These are phyloP conservation scores for Coenonympha arcania DNA, from an alignment of 2,888 invertebrate species.

Conservation along the genomic window DNA sequence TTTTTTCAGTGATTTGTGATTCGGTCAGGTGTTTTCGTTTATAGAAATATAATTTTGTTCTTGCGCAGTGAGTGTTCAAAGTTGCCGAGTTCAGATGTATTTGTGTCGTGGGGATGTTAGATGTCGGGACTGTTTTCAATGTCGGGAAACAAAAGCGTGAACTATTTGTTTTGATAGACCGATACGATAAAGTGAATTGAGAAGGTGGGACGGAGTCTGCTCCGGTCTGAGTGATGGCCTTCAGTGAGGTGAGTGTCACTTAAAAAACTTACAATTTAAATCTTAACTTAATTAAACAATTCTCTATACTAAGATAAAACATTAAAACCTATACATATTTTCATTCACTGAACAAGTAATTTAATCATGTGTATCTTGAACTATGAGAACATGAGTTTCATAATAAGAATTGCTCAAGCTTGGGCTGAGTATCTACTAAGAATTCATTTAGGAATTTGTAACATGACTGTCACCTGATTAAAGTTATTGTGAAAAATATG, in stretches of 20 bases:
- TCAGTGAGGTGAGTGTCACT: slow-evolving; percentile 80
- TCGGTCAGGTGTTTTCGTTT: slow-evolving; percentile 75
- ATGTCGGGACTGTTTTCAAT: slow-evolving; percentile 72
- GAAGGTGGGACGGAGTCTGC: slow-evolving; percentile 72
- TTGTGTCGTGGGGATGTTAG: slow-evolving; percentile 70
- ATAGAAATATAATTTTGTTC: slow-evolving; percentile 71
- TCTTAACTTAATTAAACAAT: not conserved
- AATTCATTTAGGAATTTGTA: slow-evolving; percentile 26
- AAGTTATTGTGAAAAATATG: slow-evolving; percentile 19
- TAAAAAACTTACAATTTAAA: slow-evolving; percentile 6
- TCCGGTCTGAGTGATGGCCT: slow-evolving; percentile 81
- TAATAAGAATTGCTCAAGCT: too few relatives aligned
- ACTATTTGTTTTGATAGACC: slow-evolving; percentile 73
- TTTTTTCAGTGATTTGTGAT: slow-evolving; percentile 76
- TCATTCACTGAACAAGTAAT: slow-evolving; percentile 17
- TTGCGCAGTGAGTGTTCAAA: slow-evolving; percentile 69
- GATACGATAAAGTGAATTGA: slow-evolving; percentile 63
- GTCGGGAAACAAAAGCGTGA: slow-evolving; percentile 72
- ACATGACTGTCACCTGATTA: slow-evolving; percentile 27
- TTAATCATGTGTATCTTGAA: slow-evolving; percentile 22
- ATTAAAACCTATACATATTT: slow-evolving; percentile 7
- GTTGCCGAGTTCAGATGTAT: slow-evolving; percentile 69
- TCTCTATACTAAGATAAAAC: not conserved
- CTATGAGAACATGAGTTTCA: too few relatives aligned
- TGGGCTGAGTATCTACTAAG: slow-evolving; percentile 26